Conservation (phyloP, 2,797 vertebrate genomes). For the Cyclura pinguis region DNA sequence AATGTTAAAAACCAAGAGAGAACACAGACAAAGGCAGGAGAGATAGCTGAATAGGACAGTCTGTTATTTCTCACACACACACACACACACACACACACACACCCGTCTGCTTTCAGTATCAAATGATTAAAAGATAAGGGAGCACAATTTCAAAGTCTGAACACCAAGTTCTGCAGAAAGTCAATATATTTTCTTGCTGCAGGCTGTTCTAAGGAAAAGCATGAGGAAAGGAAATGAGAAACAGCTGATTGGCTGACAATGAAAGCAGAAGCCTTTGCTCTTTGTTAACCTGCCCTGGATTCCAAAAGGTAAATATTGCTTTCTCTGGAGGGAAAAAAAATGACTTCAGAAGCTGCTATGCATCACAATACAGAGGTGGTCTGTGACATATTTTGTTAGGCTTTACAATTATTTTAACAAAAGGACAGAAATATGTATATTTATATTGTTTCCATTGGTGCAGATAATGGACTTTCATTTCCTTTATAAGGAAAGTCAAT, state of each 20-base stretch:
- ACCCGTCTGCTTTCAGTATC: slow-evolving; percentile 17
- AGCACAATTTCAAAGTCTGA: slow-evolving; percentile 27
- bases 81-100: too few relatives aligned
- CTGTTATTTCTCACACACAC: not conserved
- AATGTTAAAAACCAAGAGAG: not conserved
- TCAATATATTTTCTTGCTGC: slow-evolving; percentile 28
- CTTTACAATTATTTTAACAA: slow-evolving; percentile 64
- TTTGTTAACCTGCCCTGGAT: slow-evolving; percentile 45
- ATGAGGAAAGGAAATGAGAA: slow-evolving; percentile 41
- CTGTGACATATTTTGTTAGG: not conserved
- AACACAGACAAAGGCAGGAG: not conserved
- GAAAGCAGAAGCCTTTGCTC: slow-evolving; percentile 2
- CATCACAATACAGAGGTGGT: slow-evolving; percentile 37
- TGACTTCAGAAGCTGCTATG: slow-evolving; percentile 27
- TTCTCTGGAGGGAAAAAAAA: slow-evolving; percentile 14
- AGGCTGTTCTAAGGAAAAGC: not conserved
- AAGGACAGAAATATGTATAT: slow-evolving; percentile 39
- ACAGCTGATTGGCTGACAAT: slow-evolving; percentile 12
- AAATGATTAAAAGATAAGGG: slow-evolving; percentile 7
- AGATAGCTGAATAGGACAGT: not conserved
- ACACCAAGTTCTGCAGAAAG: slow-evolving; percentile 23
- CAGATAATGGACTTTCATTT: slow-evolving; percentile 74
- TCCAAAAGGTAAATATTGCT: slow-evolving; percentile 48
- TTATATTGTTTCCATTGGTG: slow-evolving; percentile 68
- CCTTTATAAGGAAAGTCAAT: slow-evolving; percentile 74